Base-by-base conservation (phyloP, 30 jellyfish, hydroid and myxozoan genomes). In the Pelagia noctiluca region DNA sequence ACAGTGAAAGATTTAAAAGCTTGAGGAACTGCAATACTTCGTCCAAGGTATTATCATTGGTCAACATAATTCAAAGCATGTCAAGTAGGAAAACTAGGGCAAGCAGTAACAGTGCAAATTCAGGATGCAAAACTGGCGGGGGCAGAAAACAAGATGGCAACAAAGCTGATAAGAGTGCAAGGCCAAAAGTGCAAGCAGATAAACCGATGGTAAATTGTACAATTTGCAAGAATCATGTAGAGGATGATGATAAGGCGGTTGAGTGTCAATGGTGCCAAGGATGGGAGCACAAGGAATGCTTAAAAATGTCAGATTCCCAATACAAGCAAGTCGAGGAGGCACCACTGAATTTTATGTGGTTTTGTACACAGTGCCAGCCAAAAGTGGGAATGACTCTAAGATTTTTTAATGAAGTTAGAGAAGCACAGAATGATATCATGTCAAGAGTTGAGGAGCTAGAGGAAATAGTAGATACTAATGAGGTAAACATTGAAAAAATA, bases 201-300 rank as follows among this genome's bases (percentile, higher is more conserved):
- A 42, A 42, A 42, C 57, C 57, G 57, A 42, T 42, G 57, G 57
- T 5, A 8, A 42, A 42, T 16, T 42, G 57, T 42, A 42, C 16
- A 8, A 42, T 42, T 42, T 42, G 57, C 57, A 42, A 42, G 57
- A 42, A 42, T 42, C 57, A 42, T 42, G 57, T 42, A 42, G 57
- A 5, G 57, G 57, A 42, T 42, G 57, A 42, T 42, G 57, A 42
- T 42, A 42, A 42, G 57, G 57, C 57, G 16, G 16, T 42, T 42
- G 57, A 42, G 57, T 42, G 57, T 42, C 57, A 42, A 42, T 42
- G 57, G 57, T 42, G 57, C 57, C 57, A 42, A 42, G 57, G 57
- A 42, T 42, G 57, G 57, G 57, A 42, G 57, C 57, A 42, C 16
- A 42, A 42, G 57, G 57, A 42, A 42, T 42, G 57, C 57, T 16